Evolutionary conservation across 2,888 invertebrate genomes (phyloP), one percentile per base, ranked within the genome.

Genomic region (Cephus nigrinus): DNA sequence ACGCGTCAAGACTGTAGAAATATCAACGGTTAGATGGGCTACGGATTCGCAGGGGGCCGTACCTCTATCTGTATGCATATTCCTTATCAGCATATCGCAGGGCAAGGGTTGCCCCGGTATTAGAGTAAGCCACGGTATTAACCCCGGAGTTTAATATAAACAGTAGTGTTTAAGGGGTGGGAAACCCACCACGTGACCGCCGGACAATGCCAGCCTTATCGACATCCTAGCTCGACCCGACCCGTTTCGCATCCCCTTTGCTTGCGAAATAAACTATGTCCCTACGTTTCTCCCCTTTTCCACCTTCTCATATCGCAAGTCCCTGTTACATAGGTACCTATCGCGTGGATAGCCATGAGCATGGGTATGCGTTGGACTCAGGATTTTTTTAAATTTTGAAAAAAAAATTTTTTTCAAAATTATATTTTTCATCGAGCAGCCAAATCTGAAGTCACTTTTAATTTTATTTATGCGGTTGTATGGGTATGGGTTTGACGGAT

Each of bases 101-200:
- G 88, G 88, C 89, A 89, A 89, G 88, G 89, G 89, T 89, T 89
- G 89, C 86, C 84, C 85, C 83, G 86, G 89, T 88, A 89, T 88
- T 89, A 89, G 85, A 87, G 89, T 88, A 86, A 89, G 88, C 86
- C 87, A 79, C 84, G 88, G 88, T 86, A 90, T 90, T 90, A 90
- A 90, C 90, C 89, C 86, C 86, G 78, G 85, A 90, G 89, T 90
- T 89, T 89, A 90, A 89, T 89, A 89, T 89, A 88, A 90, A 90
- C 90, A 89, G 86, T 84, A 84, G 80, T 81, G 80, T 80, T 79
- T 80, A 81, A 74, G 81, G 83, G 79, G 74, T 78, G 73, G 80
- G 36, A 35, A 35, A 78, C 77, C 79, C 74, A 83, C 82, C 87
- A 85, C 88, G 86, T 87, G 86, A 86, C 86, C 83, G 75, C 82